phyloP scores from a whole-genome alignment of 2,113 vertebrate species.

The Naja naja region DNA sequence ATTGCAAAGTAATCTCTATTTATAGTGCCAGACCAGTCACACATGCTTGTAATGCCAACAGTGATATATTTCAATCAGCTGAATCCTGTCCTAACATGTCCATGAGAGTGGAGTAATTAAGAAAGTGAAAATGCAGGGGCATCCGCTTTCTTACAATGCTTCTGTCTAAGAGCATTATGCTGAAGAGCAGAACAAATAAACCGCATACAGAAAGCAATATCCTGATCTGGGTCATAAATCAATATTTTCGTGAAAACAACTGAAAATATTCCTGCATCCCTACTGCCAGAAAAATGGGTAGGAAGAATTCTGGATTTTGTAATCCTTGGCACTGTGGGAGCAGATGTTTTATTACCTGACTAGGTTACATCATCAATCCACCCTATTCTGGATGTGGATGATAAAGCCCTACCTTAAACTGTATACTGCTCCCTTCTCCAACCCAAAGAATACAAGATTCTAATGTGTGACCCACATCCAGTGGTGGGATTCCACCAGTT shows the following conservation, averaged over 20 bases:
- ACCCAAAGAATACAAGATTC: not conserved
- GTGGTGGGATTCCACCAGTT: too few species aligned
- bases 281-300: fast-evolving
- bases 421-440: not conserved
- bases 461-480: not conserved
- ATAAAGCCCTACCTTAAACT: not conserved
- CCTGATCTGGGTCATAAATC: not conserved
- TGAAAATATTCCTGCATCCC: not conserved
- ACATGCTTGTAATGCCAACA: fast-evolving
- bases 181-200: not conserved
- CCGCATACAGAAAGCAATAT: not conserved
- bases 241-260: not conserved
- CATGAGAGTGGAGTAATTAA: not conserved
- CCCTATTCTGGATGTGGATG: not conserved
- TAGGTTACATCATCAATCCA: not conserved
- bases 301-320: not conserved
- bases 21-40: not conserved
- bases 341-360: not conserved
- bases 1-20: not conserved
- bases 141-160: not conserved
- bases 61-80: not conserved
- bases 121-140: slow-evolving; percentile 3
- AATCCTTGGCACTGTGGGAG: not conserved
- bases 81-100: not conserved
- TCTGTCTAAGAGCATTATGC: not conserved